Evolutionary conservation across 2,888 invertebrate genomes (phyloP).

Genomic region (Caenorhabditis macrosperma): DNA sequence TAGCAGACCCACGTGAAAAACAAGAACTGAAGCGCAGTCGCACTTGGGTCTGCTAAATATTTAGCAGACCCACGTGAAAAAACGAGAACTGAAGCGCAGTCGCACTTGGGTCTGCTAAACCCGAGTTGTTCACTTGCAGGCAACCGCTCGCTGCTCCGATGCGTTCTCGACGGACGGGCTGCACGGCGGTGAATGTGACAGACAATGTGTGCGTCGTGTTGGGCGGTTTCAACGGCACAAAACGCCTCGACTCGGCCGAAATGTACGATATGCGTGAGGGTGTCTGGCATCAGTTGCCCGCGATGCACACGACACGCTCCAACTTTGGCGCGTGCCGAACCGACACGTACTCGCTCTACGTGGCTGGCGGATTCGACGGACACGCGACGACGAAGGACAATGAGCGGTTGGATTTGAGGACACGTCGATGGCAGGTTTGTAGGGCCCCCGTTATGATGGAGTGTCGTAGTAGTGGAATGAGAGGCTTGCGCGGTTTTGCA

Average conservation of each 20-base stretch:
- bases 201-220: slow-evolving; percentile 47
- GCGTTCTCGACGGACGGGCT: slow-evolving; percentile 61
- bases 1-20: no score
- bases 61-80: no score
- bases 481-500: no score
- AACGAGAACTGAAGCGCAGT: no score
- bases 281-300: slow-evolving; percentile 58
- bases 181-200: slow-evolving; percentile 43
- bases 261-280: slow-evolving; percentile 63
- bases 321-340: slow-evolving; percentile 45
- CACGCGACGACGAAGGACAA: slow-evolving; percentile 50
- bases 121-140: neutral
- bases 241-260: slow-evolving; percentile 60
- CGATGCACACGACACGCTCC: slow-evolving; percentile 58
- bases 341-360: slow-evolving; percentile 46
- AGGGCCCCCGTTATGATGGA: neutral
- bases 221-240: slow-evolving; percentile 63
- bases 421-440: slow-evolving; percentile 51
- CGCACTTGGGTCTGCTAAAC: no score
- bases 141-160: slow-evolving; percentile 35
- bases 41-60: no score
- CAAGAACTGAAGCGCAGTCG: no score
- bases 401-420: slow-evolving; percentile 53
- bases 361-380: slow-evolving; percentile 67
- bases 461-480: no score